These are phyloP conservation scores for Tetraodon nigroviridis DNA, from an alignment of 2,113 vertebrate genomes.

Conservation along the genomic window DNA sequence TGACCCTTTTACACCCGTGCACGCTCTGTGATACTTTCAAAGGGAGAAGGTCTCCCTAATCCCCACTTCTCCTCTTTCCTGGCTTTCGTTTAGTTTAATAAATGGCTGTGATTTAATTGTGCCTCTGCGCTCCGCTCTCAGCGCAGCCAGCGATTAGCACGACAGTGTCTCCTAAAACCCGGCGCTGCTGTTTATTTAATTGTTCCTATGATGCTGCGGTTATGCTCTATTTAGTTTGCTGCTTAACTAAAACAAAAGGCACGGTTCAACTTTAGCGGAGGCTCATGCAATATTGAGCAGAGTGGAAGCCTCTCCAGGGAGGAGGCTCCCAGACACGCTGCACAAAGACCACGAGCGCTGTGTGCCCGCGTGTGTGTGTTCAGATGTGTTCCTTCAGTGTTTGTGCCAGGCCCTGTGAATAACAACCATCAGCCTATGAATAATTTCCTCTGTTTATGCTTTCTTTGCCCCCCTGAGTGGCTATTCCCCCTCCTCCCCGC, in stretches of 20 bases:
- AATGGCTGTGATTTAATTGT: constrained; percentile 65
- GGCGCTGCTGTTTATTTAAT: constrained; percentile 70
- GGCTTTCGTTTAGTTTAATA: constrained; percentile 57
- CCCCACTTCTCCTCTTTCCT: constrained; percentile 26
- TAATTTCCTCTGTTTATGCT: constrained; percentile 73
- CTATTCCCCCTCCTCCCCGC: constrained; percentile 56
- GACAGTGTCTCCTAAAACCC: constrained; percentile 55
- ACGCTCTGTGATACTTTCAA: constrained; percentile 41
- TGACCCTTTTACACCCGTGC: constrained; percentile 25
- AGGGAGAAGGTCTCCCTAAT: constrained; percentile 47
- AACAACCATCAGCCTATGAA: constrained; percentile 64
- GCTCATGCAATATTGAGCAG: constrained; percentile 75
- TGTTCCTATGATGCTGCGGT: constrained; percentile 69
- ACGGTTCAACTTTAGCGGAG: constrained; percentile 66
- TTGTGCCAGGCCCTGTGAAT: constrained; percentile 56
- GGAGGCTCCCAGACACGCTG: constrained; percentile 45
- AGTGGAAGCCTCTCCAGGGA: constrained; percentile 63
- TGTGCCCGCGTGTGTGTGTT: constrained; percentile 21
- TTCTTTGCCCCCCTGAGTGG: constrained; percentile 60
- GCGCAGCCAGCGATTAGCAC: constrained; percentile 61
- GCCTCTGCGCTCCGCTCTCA: constrained; percentile 42
- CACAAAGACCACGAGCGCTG: constrained; percentile 47
- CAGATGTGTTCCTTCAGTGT: constrained; percentile 53
- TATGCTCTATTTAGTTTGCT: constrained; percentile 72
- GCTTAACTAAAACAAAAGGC: constrained; percentile 71